These are phyloP conservation scores for Falco berigora DNA, from an alignment of 2,797 vertebrate species.

Conservation along the genomic window DNA sequence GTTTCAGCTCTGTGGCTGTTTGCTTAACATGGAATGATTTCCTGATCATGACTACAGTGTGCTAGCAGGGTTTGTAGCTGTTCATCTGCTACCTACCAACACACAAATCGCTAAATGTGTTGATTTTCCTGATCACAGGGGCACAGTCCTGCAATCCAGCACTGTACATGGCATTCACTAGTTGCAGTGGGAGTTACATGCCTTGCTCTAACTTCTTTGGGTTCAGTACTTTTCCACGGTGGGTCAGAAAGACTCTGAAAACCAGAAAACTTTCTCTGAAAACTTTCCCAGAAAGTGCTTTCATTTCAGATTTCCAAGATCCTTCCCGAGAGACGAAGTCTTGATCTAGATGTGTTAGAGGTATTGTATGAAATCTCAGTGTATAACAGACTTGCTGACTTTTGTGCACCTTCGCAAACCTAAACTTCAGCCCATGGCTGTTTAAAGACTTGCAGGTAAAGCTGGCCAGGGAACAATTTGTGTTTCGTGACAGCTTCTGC, in stretches of 20 bases:
- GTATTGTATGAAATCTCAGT: neutral
- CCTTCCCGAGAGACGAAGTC: neutral
- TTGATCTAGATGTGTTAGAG: neutral
- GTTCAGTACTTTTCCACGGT: neutral
- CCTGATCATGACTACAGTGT: neutral
- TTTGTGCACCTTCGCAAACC: neutral
- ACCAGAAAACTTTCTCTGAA: no score
- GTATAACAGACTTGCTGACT: neutral
- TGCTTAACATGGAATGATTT: neutral
- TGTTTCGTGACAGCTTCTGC: neutral
- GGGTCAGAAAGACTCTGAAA: neutral
- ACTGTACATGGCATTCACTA: neutral
- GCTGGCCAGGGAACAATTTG: neutral
- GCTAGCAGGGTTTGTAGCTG: neutral
- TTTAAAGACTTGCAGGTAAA: neutral
- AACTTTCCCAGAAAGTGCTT: neutral
- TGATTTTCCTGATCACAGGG: neutral
- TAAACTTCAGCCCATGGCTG: neutral
- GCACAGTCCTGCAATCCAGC: neutral
- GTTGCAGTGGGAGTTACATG: neutral
- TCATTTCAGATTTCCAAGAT: neutral
- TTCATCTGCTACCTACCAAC: neutral
- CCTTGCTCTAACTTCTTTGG: neutral
- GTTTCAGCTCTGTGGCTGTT: neutral
- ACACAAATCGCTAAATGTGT: neutral